Conservation (phyloP, 2,797 vertebrate genomes). For the Sorex maritimensis region DNA sequence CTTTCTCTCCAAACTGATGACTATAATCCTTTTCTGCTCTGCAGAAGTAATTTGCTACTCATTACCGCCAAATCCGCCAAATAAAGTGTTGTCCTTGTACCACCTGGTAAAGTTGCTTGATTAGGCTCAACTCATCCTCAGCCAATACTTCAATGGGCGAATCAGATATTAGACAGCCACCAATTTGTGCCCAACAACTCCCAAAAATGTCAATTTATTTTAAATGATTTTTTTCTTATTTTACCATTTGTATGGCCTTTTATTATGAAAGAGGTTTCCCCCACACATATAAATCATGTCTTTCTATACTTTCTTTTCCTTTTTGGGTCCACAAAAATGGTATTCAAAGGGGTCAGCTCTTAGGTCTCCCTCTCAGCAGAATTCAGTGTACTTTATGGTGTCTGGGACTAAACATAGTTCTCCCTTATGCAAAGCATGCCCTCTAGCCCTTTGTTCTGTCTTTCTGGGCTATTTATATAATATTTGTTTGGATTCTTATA, state of each 20-base stretch:
- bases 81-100: neutral
- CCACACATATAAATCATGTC: neutral
- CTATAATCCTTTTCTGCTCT: neutral
- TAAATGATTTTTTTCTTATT: conserved; percentile 13
- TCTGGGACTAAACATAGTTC: too few species aligned
- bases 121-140: neutral
- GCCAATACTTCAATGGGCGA: neutral
- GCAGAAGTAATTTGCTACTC: neutral
- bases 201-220: neutral
- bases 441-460: too few species aligned
- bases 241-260: neutral
- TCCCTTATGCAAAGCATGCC: too few species aligned
- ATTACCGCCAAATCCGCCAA: neutral
- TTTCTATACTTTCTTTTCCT: neutral
- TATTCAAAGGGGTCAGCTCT: too few species aligned
- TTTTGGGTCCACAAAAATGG: too few species aligned
- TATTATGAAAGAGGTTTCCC: neutral
- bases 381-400: too few species aligned
- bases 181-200: neutral
- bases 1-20: neutral
- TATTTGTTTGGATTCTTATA: neutral
- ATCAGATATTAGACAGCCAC: neutral
- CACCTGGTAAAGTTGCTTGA: neutral
- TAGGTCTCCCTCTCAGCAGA: too few species aligned
- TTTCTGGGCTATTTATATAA: neutral